These are phyloP conservation scores for Cheilosia vulpina DNA, from an alignment of 2,888 invertebrate genomes.

Conservation along the genomic window DNA sequence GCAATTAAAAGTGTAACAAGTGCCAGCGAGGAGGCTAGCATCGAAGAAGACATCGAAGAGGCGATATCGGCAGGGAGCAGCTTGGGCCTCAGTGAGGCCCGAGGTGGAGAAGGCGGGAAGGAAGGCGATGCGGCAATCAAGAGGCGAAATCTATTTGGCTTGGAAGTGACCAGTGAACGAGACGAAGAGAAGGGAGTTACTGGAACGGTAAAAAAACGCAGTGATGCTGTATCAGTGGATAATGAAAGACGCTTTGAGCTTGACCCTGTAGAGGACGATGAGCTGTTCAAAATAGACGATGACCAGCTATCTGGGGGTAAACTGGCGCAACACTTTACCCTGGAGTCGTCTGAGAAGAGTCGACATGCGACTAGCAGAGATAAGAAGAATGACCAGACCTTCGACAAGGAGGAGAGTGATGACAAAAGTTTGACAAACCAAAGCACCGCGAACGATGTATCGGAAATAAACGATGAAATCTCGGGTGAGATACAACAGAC, in stretches of 20 bases:
- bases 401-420: conserved; percentile 72
- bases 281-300: conserved; percentile 81
- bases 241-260: conserved; percentile 70
- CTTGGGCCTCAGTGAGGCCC: conserved; percentile 65
- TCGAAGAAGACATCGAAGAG: conserved; percentile 83
- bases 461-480: conserved; percentile 81
- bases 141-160: conserved; percentile 44
- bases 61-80: conserved; percentile 76
- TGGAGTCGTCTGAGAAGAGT: conserved; percentile 66
- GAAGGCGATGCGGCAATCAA: conserved; percentile 52
- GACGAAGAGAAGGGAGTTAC: conserved; percentile 8
- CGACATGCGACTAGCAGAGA: conserved; percentile 43
- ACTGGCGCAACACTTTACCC: conserved; percentile 82
- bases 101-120: conserved; percentile 43
- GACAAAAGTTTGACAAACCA: conserved; percentile 80
- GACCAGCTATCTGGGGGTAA: conserved; percentile 81
- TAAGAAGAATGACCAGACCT: conserved; percentile 60
- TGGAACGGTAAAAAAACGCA: background rate
- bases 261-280: conserved; percentile 75
- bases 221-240: conserved; percentile 31
- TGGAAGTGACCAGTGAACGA: conserved; percentile 13
- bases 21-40: conserved; percentile 79
- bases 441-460: conserved; percentile 82
- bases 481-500: conserved; percentile 62
- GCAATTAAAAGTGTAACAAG: conserved; percentile 77